A percentile compares a stretch with the other conserved stretches of the same genome.
Conservation (phyloP, 2,113 vertebrate genomes). For the Bubo blakistoni region DNA sequence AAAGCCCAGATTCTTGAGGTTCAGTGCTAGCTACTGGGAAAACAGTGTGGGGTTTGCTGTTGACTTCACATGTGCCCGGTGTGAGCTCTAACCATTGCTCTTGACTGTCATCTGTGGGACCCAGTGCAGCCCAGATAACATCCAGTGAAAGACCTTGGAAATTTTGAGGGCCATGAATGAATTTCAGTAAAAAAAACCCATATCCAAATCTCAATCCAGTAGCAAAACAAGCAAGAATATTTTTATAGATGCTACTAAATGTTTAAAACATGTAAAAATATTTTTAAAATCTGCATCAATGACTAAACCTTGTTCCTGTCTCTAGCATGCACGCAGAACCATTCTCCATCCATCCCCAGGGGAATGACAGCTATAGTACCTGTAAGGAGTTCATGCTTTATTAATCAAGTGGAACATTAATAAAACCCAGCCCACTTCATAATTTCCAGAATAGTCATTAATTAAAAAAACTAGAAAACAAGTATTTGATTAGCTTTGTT, state of each 20-base stretch:
- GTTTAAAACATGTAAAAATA: constrained; percentile 22
- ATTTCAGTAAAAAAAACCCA: constrained; percentile 7
- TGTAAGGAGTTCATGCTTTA: constrained; percentile 66
- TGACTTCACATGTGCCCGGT: not conserved
- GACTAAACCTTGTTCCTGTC: constrained; percentile 20
- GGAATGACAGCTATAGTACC: constrained; percentile 24
- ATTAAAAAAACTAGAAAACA: constrained; percentile 65
- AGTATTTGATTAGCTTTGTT: constrained; percentile 71
- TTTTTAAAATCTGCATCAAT: constrained; percentile 9
- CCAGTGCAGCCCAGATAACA: not conserved
- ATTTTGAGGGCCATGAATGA: not conserved
- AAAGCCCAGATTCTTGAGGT: not conserved
- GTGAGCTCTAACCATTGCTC: not conserved
- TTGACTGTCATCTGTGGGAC: not conserved
- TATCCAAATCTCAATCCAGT: not conserved
- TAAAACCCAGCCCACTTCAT: constrained; percentile 53
- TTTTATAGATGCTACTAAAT: constrained; percentile 7
- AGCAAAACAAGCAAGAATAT: constrained; percentile 30
- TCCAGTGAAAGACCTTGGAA: not conserved
- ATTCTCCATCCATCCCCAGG: not conserved
- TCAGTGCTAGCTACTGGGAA: not conserved
- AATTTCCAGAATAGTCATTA: constrained; percentile 63
- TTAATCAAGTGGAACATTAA: constrained; percentile 70
- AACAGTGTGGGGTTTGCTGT: not conserved
- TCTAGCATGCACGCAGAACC: constrained; percentile 1